Evolutionary conservation across 2,797 vertebrate genomes (phyloP).

Genomic region (Sorex maritimensis): DNA sequence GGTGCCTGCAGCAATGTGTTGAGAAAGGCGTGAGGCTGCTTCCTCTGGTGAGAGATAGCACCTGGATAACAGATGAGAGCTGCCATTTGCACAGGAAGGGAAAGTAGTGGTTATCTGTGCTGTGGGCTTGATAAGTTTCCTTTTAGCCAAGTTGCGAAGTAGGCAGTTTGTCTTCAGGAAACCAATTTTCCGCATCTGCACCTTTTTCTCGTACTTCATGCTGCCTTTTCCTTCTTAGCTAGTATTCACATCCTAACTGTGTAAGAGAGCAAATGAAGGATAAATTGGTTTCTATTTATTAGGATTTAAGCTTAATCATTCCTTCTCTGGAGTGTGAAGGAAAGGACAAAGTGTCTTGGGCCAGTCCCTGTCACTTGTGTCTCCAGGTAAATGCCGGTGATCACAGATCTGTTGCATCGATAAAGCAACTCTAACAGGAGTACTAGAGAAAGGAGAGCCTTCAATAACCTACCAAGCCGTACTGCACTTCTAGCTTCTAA

Average conservation of each 20-base stretch:
- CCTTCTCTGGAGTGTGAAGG: not conserved
- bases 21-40: not conserved
- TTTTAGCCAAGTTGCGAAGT: not conserved
- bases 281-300: not conserved
- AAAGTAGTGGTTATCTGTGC: not conserved
- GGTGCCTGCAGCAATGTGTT: not conserved
- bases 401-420: not conserved
- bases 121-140: not conserved
- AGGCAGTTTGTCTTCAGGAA: constrained; percentile 7
- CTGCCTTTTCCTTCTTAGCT: not conserved
- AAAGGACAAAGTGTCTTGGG: not conserved
- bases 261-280: not conserved
- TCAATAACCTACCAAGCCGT: not conserved
- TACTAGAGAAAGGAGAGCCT: not conserved
- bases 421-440: not conserved
- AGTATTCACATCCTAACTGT: not conserved
- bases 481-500: not conserved
- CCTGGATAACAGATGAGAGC: not conserved
- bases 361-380: not conserved
- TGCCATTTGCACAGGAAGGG: not conserved
- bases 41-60: not conserved
- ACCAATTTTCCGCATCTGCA: not conserved
- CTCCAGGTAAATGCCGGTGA: not conserved
- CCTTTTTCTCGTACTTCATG: not conserved
- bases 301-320: not conserved